Conservation (phyloP, 1,140 invertebrate species). For the Liolophura sinensis region DNA sequence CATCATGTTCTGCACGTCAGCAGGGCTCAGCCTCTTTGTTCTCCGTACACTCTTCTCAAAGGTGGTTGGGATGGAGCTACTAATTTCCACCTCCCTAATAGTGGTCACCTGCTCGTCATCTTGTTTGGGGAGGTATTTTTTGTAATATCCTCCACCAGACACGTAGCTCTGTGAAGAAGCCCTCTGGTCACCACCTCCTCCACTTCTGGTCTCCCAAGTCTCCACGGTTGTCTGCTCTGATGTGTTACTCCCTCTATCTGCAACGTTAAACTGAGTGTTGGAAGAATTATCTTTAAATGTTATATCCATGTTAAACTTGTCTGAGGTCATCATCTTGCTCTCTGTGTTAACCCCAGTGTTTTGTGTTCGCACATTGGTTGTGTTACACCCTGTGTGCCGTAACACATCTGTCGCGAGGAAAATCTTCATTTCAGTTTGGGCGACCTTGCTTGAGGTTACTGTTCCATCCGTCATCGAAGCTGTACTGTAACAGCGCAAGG, state of each 20-base stretch:
- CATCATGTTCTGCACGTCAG: no score
- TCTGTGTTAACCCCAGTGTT: conserved; percentile 39
- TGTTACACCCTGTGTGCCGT: conserved; percentile 41
- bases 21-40: no score
- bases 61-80: no score
- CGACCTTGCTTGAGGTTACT: conserved; percentile 14
- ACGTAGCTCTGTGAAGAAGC: no score
- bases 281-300: conserved; percentile 22
- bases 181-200: no score
- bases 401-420: conserved; percentile 43
- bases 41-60: no score
- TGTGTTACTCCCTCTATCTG: conserved; percentile 29
- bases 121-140: no score
- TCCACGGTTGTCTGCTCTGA: conserved; percentile 3
- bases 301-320: conserved; percentile 35
- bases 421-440: conserved; percentile 44
- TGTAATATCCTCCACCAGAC: no score
- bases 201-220: not conserved
- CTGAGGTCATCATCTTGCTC: conserved; percentile 21
- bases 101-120: no score
- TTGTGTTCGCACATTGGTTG: conserved; percentile 26
- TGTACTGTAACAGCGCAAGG: conserved; percentile 24
- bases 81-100: no score
- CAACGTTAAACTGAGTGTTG: conserved; percentile 17
- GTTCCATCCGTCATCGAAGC: conserved; percentile 46